Conservation (phyloP, 2,113 vertebrate species). For the Lates calcarifer region DNA sequence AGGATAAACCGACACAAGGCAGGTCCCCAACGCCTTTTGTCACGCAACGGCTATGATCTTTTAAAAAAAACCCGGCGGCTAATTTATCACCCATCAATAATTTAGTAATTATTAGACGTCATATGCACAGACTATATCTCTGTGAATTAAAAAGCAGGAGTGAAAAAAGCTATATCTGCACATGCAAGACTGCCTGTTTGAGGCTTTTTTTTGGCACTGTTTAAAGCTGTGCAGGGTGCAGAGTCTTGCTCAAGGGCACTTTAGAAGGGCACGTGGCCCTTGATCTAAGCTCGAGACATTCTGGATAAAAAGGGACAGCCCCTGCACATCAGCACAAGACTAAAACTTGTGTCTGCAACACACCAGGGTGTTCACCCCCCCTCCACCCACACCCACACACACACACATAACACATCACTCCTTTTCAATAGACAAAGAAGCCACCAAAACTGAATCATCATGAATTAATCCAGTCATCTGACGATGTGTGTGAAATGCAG, state of each 20-base stretch:
- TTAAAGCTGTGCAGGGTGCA: slow-evolving; percentile 7
- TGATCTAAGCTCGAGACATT: slow-evolving; percentile 4
- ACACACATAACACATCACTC: too few species aligned
- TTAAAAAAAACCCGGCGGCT: slow-evolving; percentile 46
- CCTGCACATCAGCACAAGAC: not conserved
- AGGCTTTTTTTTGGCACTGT: slow-evolving; percentile 12
- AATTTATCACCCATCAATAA: slow-evolving; percentile 40
- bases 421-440: not conserved
- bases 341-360: not conserved
- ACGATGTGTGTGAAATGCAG: slow-evolving; percentile 9
- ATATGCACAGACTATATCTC: not conserved
- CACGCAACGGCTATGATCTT: slow-evolving; percentile 79
- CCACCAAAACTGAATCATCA: slow-evolving; percentile 20
- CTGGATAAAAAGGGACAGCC: not conserved
- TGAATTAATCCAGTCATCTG: slow-evolving; percentile 15
- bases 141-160: slow-evolving; percentile 5
- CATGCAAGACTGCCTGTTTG: not conserved
- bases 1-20: slow-evolving; percentile 79
- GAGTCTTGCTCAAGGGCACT: slow-evolving; percentile 56
- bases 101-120: not conserved
- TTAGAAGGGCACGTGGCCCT: slow-evolving; percentile 15
- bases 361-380: slow-evolving; percentile 1
- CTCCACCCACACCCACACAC: not conserved
- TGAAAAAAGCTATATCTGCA: not conserved
- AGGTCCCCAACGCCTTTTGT: slow-evolving; percentile 78